Evolutionary conservation across 1,140 invertebrate genomes (phyloP).

Genomic region (Telenomus remus): DNA sequence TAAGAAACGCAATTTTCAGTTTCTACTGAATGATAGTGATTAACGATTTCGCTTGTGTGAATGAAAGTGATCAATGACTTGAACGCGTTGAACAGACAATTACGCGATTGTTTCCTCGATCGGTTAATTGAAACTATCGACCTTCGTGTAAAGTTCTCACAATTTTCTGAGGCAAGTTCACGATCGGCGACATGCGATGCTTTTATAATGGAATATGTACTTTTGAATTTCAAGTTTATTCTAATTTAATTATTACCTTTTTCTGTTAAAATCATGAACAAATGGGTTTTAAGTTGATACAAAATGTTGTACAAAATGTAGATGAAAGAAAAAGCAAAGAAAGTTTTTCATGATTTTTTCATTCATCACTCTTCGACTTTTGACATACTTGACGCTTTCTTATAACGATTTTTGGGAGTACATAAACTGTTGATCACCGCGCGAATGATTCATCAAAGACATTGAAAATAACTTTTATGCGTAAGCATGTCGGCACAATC

Average conservation of each 20-base stretch:
- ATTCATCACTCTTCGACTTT: too few relatives aligned
- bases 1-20: slow-evolving; percentile 7
- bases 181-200: slow-evolving; percentile 21
- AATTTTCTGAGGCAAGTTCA: slow-evolving; percentile 42
- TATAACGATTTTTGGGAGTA: slow-evolving; percentile 1
- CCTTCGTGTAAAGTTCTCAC: slow-evolving; percentile 47
- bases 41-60: slow-evolving; percentile 12
- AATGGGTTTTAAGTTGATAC: too few relatives aligned
- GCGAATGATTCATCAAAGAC: slow-evolving; percentile 2
- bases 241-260: too few relatives aligned
- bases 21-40: slow-evolving; percentile 5
- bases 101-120: slow-evolving; percentile 49
- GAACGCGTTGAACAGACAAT: slow-evolving; percentile 41
- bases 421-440: too few relatives aligned
- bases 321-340: too few relatives aligned
- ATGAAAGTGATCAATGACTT: slow-evolving; percentile 41
- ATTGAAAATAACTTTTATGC: slow-evolving; percentile 27
- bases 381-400: too few relatives aligned
- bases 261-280: too few relatives aligned
- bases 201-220: background rate
- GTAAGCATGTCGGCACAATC: slow-evolving; percentile 36
- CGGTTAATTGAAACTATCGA: slow-evolving; percentile 59
- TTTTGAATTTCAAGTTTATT: background rate
- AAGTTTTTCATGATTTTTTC: too few relatives aligned
- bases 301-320: too few relatives aligned